Evolutionary conservation across 2,113 vertebrate species (phyloP).

Genomic region (Oncorhynchus gorbuscha): DNA sequence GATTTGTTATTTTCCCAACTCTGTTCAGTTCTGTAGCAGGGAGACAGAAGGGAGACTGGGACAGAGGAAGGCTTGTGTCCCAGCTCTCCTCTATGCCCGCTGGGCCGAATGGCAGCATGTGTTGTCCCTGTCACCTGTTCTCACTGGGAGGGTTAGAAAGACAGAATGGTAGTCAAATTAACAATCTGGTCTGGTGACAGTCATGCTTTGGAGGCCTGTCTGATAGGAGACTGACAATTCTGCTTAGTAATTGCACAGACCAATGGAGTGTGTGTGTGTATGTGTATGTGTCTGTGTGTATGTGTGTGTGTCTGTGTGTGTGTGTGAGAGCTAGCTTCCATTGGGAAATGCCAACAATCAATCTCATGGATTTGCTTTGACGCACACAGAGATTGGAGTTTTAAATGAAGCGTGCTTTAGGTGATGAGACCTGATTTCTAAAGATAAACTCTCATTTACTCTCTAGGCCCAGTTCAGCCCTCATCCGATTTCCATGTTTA

Average conservation of each 20-base stretch:
- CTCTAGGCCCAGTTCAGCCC: too few species aligned
- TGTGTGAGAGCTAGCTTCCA: conserved; percentile 12
- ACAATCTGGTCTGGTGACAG: conserved; percentile 43
- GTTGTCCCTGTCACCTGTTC: background rate
- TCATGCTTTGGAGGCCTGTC: conserved; percentile 41
- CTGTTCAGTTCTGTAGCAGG: conserved; percentile 35
- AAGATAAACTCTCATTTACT: background rate
- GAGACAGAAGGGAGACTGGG: conserved; percentile 16
- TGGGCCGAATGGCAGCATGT: conserved; percentile 31
- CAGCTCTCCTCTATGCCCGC: conserved; percentile 31
- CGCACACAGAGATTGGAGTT: conserved; percentile 38
- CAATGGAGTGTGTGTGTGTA: conserved; percentile 24
- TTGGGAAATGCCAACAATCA: conserved; percentile 40
- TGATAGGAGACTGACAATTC: conserved; percentile 36
- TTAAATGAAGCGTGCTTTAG: background rate
- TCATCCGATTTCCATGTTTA: too few species aligned
- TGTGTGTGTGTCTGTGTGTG: too few species aligned
- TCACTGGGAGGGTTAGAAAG: conserved; percentile 13
- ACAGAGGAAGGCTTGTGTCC: background rate
- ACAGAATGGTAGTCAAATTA: conserved; percentile 36
- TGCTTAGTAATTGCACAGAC: conserved; percentile 57
- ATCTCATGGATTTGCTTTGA: conserved; percentile 33
- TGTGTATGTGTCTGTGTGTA: too few species aligned
- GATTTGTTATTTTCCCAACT: too few species aligned
- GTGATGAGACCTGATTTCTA: conserved; percentile 13